Evolutionary conservation across 2,888 invertebrate species (phyloP), one percentile per base, ranked within the genome.

Genomic region (Ormyrus thymus): DNA sequence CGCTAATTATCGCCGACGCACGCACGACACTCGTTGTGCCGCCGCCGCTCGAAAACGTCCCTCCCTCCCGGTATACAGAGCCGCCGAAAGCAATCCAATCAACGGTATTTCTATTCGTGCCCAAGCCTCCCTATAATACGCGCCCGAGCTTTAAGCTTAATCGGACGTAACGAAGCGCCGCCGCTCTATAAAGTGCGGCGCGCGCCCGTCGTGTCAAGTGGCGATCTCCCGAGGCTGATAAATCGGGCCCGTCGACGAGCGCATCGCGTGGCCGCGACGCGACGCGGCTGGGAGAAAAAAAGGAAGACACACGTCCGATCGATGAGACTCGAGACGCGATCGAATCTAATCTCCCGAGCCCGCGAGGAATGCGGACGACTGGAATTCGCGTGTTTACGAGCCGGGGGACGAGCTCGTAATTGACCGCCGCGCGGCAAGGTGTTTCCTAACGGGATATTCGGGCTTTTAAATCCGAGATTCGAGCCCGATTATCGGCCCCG

Each of bases 91-190:
- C 76, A 50, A 77, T 76, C 58, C 76, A 58, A 76, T 58, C 70
- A 65, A 64, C 62, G 46, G 61, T 61, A 55, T 69, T 69, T 55
- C 62, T 53, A 62, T 10, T 69, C 46, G 4, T 43, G 15, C 7
- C 13, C 10, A 0, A 8, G 50, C 1, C 10, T 7, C 10, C 7
- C 10, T 0, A 50, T 8, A 46, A 55, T 55, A 15, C 7, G 50
- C 46, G 46, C 58, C 53, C 51, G 66, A 58, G 59, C 62, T 59
- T 73, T 72, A 45, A 69, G 80, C 78, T 75, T 64, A 66, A 79
- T 76, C 76, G 78, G 81, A 80, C 71, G 79, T 81, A 81, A 83
- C 79, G 81, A 82, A 81, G 81, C 80, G 65, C 13, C 79, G 72
- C 29, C 29, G 29, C 56, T 71, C 75, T 4, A 29, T 82, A 80